These are phyloP conservation scores for Baryphthengus martii DNA, from an alignment of 2,113 vertebrate genomes.

Conservation along the genomic window DNA sequence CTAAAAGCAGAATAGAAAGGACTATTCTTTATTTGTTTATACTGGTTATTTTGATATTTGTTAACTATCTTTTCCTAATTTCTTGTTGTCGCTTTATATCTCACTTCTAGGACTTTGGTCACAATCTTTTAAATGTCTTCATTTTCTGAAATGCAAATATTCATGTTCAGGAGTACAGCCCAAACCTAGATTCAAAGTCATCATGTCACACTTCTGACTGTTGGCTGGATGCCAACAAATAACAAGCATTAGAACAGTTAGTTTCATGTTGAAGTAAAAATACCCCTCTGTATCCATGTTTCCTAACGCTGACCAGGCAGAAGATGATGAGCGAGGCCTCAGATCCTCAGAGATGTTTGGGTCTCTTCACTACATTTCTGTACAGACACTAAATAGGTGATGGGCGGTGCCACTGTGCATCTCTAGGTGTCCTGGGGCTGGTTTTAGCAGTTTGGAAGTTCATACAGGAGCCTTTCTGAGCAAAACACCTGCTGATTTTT, in stretches of 20 bases:
- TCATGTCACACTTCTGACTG: neutral
- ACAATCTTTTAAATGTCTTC: neutral
- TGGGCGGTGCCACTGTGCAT: neutral
- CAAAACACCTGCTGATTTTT: neutral
- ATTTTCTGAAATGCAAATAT: constrained; percentile 16
- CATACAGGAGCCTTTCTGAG: neutral
- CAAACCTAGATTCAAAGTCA: neutral
- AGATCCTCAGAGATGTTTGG: neutral
- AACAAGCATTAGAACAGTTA: neutral
- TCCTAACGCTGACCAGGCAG: neutral
- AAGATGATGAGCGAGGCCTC: neutral
- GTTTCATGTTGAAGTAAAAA: neutral
- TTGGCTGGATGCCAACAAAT: neutral
- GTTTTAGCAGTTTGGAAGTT: neutral
- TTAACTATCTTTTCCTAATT: neutral
- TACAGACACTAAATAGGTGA: neutral
- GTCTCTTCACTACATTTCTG: neutral
- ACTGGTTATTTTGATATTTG: neutral
- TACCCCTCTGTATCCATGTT: neutral
- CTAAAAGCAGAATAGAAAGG: neutral
- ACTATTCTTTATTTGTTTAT: neutral
- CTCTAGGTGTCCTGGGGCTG: neutral
- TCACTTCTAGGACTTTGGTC: neutral
- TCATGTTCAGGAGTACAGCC: neutral
- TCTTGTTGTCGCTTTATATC: neutral